Percentiles rank a stretch among this genome's conserved stretches.
Conservation (phyloP, 2,113 vertebrate species). For the Corythornis vintsioides region DNA sequence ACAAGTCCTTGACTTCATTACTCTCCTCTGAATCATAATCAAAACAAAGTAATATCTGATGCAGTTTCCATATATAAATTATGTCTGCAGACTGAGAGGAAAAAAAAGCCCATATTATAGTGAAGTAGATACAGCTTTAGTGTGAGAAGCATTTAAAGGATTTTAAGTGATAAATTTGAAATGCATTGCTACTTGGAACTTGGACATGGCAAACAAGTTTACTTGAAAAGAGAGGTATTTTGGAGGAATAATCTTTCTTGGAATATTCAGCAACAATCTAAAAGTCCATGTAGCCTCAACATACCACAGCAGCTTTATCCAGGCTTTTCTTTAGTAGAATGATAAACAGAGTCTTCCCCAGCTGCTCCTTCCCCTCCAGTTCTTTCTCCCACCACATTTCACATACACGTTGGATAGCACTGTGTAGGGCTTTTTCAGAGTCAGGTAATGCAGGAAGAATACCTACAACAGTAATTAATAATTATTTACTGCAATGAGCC, state of each 20-base stretch:
- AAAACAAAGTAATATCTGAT: conserved; percentile 81
- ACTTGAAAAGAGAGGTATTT: not conserved
- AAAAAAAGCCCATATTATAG: not conserved
- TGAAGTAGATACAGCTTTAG: not conserved
- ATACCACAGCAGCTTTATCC: conserved; percentile 77
- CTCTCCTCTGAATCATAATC: conserved; percentile 85
- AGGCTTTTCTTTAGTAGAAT: conserved; percentile 84
- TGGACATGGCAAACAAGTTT: not conserved
- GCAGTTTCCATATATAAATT: conserved; percentile 83
- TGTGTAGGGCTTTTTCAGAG: conserved; percentile 74
- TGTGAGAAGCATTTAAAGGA: not conserved
- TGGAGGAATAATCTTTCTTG: not conserved
- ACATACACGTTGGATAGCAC: conserved; percentile 77
- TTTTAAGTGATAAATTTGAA: not conserved
- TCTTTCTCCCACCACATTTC: conserved; percentile 90
- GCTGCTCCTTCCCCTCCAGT: conserved; percentile 85
- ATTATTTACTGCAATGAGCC: not conserved
- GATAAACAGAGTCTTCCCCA: conserved; percentile 85
- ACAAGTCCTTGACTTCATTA: conserved; percentile 81
- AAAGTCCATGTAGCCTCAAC: not conserved
- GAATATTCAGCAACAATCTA: not conserved
- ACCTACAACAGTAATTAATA: conserved; percentile 68
- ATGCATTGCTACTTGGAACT: not conserved
- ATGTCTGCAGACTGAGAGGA: conserved; percentile 81
- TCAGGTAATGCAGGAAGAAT: conserved; percentile 78